phyloP scores from a whole-genome alignment of 2,888 invertebrate species.

The Drosophila pseudotakahashii region DNA sequence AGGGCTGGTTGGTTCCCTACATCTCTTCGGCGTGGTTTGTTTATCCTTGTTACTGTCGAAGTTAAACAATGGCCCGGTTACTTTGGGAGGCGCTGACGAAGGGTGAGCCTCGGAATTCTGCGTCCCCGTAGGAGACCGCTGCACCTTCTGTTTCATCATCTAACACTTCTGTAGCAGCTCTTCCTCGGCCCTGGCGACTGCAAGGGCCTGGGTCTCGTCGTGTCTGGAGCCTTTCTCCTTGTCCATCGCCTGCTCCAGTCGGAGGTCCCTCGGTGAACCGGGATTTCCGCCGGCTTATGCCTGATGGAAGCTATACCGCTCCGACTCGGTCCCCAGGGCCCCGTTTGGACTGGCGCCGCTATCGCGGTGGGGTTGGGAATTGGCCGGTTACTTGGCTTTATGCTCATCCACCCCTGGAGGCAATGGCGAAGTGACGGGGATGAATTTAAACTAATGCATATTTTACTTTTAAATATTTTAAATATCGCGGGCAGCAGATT shows the following conservation, averaged over 20 bases:
- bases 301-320: conserved; percentile 3
- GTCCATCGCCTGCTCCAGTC: not conserved
- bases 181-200: too few relatives aligned
- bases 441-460: not conserved
- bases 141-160: too few relatives aligned
- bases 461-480: not conserved
- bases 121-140: not conserved
- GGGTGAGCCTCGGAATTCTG: not conserved
- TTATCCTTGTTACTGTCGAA: too few relatives aligned
- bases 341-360: not conserved
- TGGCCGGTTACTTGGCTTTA: too few relatives aligned
- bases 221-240: too few relatives aligned
- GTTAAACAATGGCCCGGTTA: too few relatives aligned
- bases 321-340: not conserved
- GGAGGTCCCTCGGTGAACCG: not conserved
- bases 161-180: too few relatives aligned
- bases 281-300: not conserved
- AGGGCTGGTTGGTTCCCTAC: not conserved
- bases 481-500: not conserved
- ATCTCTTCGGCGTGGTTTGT: too few relatives aligned
- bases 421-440: too few relatives aligned
- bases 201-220: too few relatives aligned
- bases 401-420: too few relatives aligned
- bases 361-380: not conserved
- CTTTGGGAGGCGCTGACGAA: too few relatives aligned